Percentiles rank a stretch among this genome's conserved stretches.
phyloP scores from a whole-genome alignment of 2,113 vertebrate genomes.

The Oncorhynchus masou region DNA sequence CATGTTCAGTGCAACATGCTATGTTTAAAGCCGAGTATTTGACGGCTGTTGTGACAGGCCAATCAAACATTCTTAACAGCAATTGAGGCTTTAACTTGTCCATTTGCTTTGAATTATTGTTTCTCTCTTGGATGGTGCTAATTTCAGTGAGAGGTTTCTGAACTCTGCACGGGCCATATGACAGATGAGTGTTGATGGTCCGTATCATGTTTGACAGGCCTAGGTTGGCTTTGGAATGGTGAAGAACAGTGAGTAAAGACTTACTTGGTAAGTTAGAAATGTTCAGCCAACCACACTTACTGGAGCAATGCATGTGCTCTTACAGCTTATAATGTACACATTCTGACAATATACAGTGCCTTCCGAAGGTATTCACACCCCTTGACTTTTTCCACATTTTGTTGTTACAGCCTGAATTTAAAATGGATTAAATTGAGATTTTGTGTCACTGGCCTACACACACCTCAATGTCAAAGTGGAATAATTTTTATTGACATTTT shows the following conservation, averaged over 20 bases:
- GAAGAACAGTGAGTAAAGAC: neutral
- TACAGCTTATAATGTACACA: neutral
- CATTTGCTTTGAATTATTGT: constrained; percentile 4
- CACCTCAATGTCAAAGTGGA: no score
- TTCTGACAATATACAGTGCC: no score
- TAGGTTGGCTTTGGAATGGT: neutral
- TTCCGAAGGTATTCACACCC: no score
- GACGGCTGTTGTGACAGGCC: constrained; percentile 31
- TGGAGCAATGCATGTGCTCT: no score
- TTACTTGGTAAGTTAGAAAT: no score
- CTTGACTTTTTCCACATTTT: no score
- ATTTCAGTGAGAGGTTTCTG: neutral
- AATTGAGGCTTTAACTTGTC: constrained; percentile 5
- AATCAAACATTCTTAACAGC: constrained; percentile 38
- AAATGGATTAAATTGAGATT: no score
- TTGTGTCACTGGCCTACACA: no score
- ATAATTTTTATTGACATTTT: no score
- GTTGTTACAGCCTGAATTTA: no score
- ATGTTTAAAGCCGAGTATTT: constrained; percentile 31
- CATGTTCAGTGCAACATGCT: constrained; percentile 10
- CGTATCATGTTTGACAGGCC: neutral
- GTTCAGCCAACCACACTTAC: no score
- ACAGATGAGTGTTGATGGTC: neutral
- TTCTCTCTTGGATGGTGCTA: constrained; percentile 34
- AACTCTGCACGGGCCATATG: neutral